Evolutionary conservation across 2,888 invertebrate genomes (phyloP), one percentile per base, ranked within the genome.

Genomic region (Drosophila emarginata): DNA sequence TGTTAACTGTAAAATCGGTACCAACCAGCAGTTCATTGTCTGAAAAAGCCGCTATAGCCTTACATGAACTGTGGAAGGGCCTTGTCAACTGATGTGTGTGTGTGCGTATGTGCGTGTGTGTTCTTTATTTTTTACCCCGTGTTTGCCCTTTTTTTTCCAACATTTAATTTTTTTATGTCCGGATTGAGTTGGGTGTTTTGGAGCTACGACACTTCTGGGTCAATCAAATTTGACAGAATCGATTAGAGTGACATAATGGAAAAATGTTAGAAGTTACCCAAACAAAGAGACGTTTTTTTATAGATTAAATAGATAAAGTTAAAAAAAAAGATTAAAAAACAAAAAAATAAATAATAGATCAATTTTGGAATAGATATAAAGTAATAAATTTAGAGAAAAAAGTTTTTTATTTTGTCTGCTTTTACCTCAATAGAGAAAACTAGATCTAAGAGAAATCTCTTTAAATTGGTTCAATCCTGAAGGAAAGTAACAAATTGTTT

Each of bases 1-100:
- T 69, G 52, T 53, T 69, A 40, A 40, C 57, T 62, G 39, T 23
- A 45, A 68, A 52, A 58, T 57, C 28, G 37, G 14, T 58, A 23
- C n/a, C 15, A 39, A 26, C 52, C 66, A 45, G 12, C 18, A 12
- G 40, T 45, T 15, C 18, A 40, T 58, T 67, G 59, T 59, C 28
- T 18, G 37, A 14, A 23, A 28, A 28, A 28, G 28, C 28, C 28
- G 32, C 32, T 32, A 32, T 32, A 12, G 45, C 45, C 45, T 45
- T 45, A 45, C 45, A 45, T 18, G 15, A 45, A 18, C 45, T 21
- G 21, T 45, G 11, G 4, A 21, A 45, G 45, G 12, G 14, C 21
- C 45, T 21, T 45, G 21, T 45, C 45, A 21, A 21, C 21, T 45
- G 40, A 9, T 45, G 45, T 45, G 28, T 28, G 28, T 28, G 28